phyloP scores from a whole-genome alignment of 2,113 vertebrate genomes.

The Hemicordylus capensis region DNA sequence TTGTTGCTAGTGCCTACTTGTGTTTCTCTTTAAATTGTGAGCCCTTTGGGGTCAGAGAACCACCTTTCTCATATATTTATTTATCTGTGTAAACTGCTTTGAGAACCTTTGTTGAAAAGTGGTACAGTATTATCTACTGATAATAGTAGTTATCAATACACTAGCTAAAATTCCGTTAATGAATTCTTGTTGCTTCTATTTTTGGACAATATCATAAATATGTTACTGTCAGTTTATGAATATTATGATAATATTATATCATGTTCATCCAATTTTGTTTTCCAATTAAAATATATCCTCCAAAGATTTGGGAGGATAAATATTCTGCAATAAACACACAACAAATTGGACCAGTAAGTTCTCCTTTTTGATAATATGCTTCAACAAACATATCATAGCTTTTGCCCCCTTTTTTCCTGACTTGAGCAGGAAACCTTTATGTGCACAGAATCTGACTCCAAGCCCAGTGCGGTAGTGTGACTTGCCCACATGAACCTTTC shows the following conservation, averaged over 20 bases:
- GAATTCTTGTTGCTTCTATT: slow-evolving; percentile 50
- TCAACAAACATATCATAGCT: not conserved
- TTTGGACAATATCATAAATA: slow-evolving; percentile 57
- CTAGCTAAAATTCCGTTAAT: slow-evolving; percentile 33
- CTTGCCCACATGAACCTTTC: not conserved
- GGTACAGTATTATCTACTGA: too few species aligned
- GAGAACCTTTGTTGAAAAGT: too few species aligned
- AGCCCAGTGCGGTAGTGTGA: not conserved
- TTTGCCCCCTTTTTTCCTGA: not conserved
- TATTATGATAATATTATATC: slow-evolving; percentile 40
- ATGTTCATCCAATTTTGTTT: slow-evolving; percentile 39
- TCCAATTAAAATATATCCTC: not conserved
- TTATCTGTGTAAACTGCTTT: too few species aligned
- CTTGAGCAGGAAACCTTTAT: not conserved
- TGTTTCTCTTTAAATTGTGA: too few species aligned
- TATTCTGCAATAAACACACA: not conserved
- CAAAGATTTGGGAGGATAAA: not conserved
- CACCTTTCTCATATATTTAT: too few species aligned
- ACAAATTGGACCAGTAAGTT: not conserved
- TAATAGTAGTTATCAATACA: slow-evolving; percentile 52
- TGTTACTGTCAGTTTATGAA: slow-evolving; percentile 19
- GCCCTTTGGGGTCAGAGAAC: too few species aligned
- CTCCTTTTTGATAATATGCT: not conserved
- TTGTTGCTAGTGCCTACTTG: too few species aligned
- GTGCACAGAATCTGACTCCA: not conserved